Evolutionary conservation across 2,888 invertebrate genomes (phyloP).

Genomic region (Galerucella pusilla): DNA sequence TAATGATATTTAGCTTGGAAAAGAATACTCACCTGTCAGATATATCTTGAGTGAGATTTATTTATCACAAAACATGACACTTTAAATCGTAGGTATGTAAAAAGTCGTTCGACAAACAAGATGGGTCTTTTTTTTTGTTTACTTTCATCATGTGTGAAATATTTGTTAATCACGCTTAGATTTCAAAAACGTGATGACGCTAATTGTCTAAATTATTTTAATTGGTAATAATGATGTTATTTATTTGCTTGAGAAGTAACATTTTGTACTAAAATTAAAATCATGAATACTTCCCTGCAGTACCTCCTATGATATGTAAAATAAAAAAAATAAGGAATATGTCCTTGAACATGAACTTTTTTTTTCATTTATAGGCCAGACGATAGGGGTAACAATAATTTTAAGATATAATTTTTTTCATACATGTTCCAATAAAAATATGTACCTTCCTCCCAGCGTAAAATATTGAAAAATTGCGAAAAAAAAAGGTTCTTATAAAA

Average conservation of each 20-base stretch:
- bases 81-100: background rate
- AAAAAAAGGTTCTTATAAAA: no score
- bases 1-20: background rate
- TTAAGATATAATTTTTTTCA: no score
- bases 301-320: no score
- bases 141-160: background rate
- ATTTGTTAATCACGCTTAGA: background rate
- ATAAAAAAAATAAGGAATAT: no score
- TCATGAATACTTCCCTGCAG: no score
- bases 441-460: no score
- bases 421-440: no score
- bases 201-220: background rate
- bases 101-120: background rate
- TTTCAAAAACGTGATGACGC: background rate
- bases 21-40: constrained; percentile 1
- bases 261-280: no score
- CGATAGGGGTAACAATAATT: no score
- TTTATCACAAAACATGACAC: background rate
- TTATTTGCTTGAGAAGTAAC: background rate
- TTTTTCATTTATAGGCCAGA: no score
- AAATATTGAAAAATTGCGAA: no score
- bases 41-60: constrained; percentile 11
- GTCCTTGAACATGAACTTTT: no score
- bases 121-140: background rate
- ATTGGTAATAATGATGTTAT: background rate